phyloP scores from a whole-genome alignment of 1,140 invertebrate genomes.

The Octopus sinensis region DNA sequence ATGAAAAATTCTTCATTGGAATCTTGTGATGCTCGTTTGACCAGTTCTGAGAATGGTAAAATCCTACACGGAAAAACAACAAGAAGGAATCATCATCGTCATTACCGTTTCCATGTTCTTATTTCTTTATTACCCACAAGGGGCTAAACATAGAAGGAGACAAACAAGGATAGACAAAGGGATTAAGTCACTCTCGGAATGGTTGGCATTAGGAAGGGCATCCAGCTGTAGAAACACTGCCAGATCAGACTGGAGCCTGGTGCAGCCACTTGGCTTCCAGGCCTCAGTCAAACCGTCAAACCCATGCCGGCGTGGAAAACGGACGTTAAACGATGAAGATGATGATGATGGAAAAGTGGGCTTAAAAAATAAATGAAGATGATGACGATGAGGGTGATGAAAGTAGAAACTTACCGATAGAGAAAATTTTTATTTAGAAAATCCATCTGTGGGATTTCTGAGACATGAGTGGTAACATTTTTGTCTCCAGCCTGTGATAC shows the following conservation, averaged over 20 bases:
- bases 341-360: background rate
- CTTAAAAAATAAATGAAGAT: slow-evolving; percentile 4
- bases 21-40: slow-evolving; percentile 54
- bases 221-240: background rate
- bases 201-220: background rate
- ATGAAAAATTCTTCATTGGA: slow-evolving; percentile 55
- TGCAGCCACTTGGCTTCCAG: background rate
- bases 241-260: background rate
- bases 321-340: background rate
- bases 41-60: slow-evolving; percentile 58
- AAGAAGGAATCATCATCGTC: background rate
- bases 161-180: background rate
- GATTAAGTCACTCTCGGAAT: background rate
- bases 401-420: slow-evolving; percentile 54
- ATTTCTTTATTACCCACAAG: background rate
- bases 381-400: background rate
- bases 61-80: slow-evolving; percentile 45
- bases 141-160: background rate
- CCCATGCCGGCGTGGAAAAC: background rate
- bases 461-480: slow-evolving; percentile 62
- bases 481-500: slow-evolving; percentile 48
- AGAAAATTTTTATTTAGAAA: slow-evolving; percentile 65
- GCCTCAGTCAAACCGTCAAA: background rate
- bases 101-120: background rate
- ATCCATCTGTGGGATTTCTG: slow-evolving; percentile 57